Percentiles rank a stretch among this genome's conserved stretches.
phyloP scores from a whole-genome alignment of 2,113 vertebrate species.

The Sinocyclocheilus anophthalmus region DNA sequence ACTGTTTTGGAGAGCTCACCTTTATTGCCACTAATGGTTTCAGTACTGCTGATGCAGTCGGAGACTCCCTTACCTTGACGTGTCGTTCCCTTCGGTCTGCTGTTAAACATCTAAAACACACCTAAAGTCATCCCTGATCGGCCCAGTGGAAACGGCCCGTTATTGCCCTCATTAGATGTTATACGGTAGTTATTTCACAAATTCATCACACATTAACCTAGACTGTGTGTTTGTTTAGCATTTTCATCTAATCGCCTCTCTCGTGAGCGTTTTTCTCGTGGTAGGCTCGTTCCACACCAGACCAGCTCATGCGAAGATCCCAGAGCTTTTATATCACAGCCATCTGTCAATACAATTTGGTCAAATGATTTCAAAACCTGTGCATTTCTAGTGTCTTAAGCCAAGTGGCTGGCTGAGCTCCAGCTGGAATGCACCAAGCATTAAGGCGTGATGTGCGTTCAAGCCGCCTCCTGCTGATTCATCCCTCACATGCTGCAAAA shows the following conservation, averaged over 20 bases:
- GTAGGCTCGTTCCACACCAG: slow-evolving; percentile 10
- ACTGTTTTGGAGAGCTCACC: not conserved
- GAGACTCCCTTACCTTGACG: slow-evolving; percentile 21
- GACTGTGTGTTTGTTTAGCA: not conserved
- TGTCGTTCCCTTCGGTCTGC: slow-evolving; percentile 3
- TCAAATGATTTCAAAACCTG: slow-evolving; percentile 65
- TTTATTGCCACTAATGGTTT: not conserved
- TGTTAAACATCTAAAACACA: not conserved
- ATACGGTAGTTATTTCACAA: not conserved
- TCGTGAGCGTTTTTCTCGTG: not conserved
- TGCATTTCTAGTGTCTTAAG: slow-evolving; percentile 58
- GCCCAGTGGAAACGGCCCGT: not conserved
- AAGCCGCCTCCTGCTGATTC: slow-evolving; percentile 46
- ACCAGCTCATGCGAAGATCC: slow-evolving; percentile 63
- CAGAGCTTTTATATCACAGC: slow-evolving; percentile 66
- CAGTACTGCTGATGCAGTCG: not conserved
- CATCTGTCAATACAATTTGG: slow-evolving; percentile 74
- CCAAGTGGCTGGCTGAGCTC: slow-evolving; percentile 62
- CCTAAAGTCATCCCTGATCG: not conserved
- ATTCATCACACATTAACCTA: slow-evolving; percentile 16
- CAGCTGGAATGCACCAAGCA: slow-evolving; percentile 63
- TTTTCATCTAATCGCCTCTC: slow-evolving; percentile 1
- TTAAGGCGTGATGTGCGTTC: slow-evolving; percentile 63
- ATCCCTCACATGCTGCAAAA: slow-evolving; percentile 63
- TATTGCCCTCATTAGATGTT: slow-evolving; percentile 29